These are phyloP conservation scores for Sciurus carolinensis DNA, from an alignment of 2,797 vertebrate species.

Conservation along the genomic window DNA sequence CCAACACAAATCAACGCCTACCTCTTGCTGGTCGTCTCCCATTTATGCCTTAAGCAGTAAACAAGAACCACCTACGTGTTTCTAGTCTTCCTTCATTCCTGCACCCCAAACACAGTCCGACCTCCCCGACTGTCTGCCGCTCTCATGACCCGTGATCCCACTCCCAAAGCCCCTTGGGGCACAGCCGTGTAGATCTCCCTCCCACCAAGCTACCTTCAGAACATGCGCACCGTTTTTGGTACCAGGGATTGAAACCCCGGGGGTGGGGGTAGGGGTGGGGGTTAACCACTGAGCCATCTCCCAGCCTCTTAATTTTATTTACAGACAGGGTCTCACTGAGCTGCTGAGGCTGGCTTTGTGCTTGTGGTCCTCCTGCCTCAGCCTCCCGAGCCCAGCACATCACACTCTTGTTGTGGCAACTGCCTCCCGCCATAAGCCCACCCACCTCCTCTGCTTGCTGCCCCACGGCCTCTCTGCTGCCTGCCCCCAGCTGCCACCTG, in stretches of 20 bases:
- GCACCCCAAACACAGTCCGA: accelerated
- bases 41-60: background rate
- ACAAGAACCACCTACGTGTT: background rate
- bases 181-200: accelerated
- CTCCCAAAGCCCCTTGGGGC: background rate
- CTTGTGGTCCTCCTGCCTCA: too few species aligned
- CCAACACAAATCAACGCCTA: background rate
- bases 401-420: too few species aligned
- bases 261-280: too few species aligned
- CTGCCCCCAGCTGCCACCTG: background rate
- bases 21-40: background rate
- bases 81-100: background rate
- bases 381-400: background rate
- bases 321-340: too few species aligned
- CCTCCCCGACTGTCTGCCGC: background rate
- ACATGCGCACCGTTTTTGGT: too few species aligned
- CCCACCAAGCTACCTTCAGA: background rate
- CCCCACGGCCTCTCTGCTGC: background rate
- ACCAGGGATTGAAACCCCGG: too few species aligned
- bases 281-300: too few species aligned
- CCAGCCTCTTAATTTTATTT: too few species aligned
- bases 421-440: background rate
- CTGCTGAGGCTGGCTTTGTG: too few species aligned
- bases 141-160: background rate
- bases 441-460: background rate